A percentile compares a stretch with the other conserved stretches of the same genome.
These are phyloP conservation scores for Sebastes itinus DNA, from an alignment of 2,797 vertebrate genomes.

Conservation along the genomic window DNA sequence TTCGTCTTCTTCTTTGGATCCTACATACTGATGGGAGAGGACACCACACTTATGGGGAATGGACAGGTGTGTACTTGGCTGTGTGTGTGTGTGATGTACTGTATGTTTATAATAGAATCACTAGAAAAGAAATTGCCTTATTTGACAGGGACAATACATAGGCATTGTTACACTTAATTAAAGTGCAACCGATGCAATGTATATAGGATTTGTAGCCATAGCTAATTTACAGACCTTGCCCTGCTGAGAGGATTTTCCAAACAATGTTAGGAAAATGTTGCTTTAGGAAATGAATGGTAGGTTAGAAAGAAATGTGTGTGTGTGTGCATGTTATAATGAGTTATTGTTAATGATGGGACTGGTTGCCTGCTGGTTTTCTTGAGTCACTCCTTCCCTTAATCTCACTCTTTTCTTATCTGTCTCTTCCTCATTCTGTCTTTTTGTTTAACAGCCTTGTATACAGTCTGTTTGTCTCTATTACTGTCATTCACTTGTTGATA, in stretches of 20 bases:
- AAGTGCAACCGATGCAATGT: no score
- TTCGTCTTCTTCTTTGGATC: constrained; percentile 98
- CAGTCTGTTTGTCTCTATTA: neutral
- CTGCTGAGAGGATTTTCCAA: neutral
- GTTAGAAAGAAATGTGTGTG: neutral
- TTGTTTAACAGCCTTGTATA: constrained; percentile 20
- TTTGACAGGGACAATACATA: no score
- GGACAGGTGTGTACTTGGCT: constrained; percentile 86
- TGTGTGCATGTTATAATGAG: neutral
- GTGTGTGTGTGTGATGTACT: neutral
- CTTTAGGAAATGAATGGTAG: neutral
- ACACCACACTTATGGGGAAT: constrained; percentile 94
- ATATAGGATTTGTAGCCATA: no score
- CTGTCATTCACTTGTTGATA: constrained; percentile 4
- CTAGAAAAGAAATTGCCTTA: neutral
- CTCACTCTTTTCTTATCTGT: constrained; percentile 1
- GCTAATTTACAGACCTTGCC: no score
- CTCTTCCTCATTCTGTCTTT: constrained; percentile 21
- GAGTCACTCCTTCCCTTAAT: constrained; percentile 7
- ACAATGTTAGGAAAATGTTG: neutral
- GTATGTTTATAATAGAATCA: neutral
- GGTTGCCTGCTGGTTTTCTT: constrained; percentile 29
- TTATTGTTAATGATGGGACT: constrained; percentile 8
- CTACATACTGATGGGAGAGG: constrained; percentile 94
- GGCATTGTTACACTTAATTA: no score